Evolutionary conservation across 2,113 vertebrate species (phyloP).

Genomic region (Campylomormyrus numenius): DNA sequence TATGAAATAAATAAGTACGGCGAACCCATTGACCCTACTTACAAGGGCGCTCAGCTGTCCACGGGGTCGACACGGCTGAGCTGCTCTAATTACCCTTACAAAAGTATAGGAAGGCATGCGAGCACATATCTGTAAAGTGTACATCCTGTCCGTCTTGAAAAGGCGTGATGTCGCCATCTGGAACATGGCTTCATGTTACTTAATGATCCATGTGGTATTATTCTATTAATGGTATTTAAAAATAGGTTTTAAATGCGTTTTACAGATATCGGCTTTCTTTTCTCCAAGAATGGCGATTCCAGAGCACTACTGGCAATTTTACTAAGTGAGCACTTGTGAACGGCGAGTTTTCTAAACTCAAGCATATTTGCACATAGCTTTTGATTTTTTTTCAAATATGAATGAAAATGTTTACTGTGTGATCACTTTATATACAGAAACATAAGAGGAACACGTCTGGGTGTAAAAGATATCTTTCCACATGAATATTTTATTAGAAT

Average conservation of each 20-base stretch:
- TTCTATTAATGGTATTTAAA: background rate
- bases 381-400: background rate
- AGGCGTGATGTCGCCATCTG: background rate
- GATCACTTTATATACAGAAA: background rate
- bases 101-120: constrained; percentile 53
- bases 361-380: background rate
- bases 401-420: background rate
- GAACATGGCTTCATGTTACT: constrained; percentile 1
- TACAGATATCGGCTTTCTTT: background rate
- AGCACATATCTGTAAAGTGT: constrained; percentile 52
- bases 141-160: constrained; percentile 18
- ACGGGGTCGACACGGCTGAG: constrained; percentile 59
- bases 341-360: background rate
- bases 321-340: background rate
- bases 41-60: constrained; percentile 53
- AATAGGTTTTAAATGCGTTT: background rate
- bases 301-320: background rate
- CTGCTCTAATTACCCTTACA: constrained; percentile 67
- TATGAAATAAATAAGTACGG: constrained; percentile 36
- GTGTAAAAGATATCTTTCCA: constrained; percentile 40
- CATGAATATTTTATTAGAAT: constrained; percentile 32
- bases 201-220: background rate
- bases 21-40: constrained; percentile 63
- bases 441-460: background rate
- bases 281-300: background rate